These are phyloP conservation scores for Peromyscus maniculatus DNA, from an alignment of 2,113 vertebrate genomes.

Conservation along the genomic window DNA sequence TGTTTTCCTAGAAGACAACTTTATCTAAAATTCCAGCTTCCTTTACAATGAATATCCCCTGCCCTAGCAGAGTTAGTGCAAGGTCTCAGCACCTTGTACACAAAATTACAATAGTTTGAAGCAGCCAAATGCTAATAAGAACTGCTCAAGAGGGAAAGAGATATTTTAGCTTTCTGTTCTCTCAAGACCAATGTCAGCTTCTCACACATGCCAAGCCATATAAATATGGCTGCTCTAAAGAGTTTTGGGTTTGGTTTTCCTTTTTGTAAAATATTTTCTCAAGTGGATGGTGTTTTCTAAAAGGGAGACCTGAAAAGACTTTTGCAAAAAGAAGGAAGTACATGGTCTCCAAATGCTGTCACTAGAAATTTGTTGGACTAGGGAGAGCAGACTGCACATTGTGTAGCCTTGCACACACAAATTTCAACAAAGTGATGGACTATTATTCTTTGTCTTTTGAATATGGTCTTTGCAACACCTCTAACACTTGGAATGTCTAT, in stretches of 20 bases:
- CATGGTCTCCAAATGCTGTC: background rate
- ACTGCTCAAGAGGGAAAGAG: constrained; percentile 17
- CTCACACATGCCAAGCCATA: background rate
- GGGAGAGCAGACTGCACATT: background rate
- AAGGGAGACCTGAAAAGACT: background rate
- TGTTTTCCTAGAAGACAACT: background rate
- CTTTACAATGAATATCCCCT: background rate
- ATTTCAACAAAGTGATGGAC: constrained; percentile 30
- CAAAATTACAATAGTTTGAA: background rate
- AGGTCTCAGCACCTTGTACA: background rate
- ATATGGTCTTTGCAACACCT: background rate
- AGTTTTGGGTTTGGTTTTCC: constrained; percentile 31
- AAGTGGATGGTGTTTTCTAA: background rate
- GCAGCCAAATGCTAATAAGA: background rate
- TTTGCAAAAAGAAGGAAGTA: background rate
- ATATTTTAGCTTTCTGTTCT: background rate
- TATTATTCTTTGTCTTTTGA: background rate
- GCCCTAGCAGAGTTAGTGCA: background rate
- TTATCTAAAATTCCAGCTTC: background rate
- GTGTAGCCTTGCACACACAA: background rate
- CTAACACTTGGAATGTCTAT: background rate
- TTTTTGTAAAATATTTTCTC: constrained; percentile 50
- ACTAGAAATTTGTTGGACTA: background rate
- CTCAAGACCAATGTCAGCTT: background rate
- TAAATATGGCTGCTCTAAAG: background rate